Conservation (phyloP, 2,888 invertebrate species). For the Scaptodrosophila latifasciaeformis region DNA sequence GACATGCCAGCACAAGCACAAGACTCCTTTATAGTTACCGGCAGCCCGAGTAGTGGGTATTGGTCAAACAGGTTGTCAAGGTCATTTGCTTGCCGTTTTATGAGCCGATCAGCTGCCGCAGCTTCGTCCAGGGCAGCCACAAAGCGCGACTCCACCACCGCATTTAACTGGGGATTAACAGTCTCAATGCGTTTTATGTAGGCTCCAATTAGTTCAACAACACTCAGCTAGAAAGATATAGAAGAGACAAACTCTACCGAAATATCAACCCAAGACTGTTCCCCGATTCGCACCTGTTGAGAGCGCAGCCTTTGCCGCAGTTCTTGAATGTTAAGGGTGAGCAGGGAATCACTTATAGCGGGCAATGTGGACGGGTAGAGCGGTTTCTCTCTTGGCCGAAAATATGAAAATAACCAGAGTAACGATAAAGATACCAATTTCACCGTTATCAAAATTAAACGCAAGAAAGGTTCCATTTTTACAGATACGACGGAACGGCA, state of each 20-base stretch:
- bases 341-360: conserved; percentile 43
- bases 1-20: conserved; percentile 81
- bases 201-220: conserved; percentile 78
- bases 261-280: too few relatives aligned
- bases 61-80: conserved; percentile 61
- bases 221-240: conserved; percentile 76
- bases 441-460: conserved; percentile 44
- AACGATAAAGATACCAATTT: conserved; percentile 32
- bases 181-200: conserved; percentile 81
- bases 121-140: conserved; percentile 81
- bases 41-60: conserved; percentile 86
- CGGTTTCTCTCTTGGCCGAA: not conserved
- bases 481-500: too few relatives aligned
- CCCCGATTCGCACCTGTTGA: conserved; percentile 61
- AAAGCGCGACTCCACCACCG: conserved; percentile 82
- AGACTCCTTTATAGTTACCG: conserved; percentile 88
- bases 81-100: conserved; percentile 42
- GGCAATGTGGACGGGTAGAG: conserved; percentile 35
- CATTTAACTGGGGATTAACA: conserved; percentile 82
- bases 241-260: too few relatives aligned
- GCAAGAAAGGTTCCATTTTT: conserved; percentile 59
- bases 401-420: conserved; percentile 9
- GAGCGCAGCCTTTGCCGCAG: conserved; percentile 43
- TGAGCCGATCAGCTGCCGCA: conserved; percentile 76
- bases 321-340: conserved; percentile 46